A percentile compares a stretch with the other conserved stretches of the same genome.
Evolutionary conservation across 2,888 invertebrate genomes (phyloP).

Genomic region (Eudemis profundana): DNA sequence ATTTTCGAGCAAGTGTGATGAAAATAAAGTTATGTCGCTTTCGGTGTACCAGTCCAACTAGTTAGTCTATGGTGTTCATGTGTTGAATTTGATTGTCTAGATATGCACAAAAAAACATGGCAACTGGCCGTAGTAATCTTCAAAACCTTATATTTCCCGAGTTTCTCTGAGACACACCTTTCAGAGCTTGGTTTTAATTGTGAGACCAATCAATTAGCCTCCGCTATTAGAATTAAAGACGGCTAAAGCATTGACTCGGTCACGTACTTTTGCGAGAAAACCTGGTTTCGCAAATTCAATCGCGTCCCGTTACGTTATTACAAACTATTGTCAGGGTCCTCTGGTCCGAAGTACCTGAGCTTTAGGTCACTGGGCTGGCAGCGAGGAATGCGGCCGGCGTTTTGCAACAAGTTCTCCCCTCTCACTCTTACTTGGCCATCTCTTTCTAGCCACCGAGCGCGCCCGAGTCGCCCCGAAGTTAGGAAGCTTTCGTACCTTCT

Average conservation of each 20-base stretch:
- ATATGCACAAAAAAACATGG: no score
- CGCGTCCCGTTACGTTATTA: conserved; percentile 33
- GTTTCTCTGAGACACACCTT: neutral
- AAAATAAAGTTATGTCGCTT: no score
- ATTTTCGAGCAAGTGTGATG: no score
- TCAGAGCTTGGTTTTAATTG: neutral
- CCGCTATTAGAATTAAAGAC: neutral
- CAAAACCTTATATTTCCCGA: neutral
- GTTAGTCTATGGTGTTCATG: no score
- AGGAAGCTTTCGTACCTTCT: conserved; percentile 58
- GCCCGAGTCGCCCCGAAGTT: conserved; percentile 54
- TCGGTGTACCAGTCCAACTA: no score
- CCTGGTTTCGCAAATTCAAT: conserved; percentile 22
- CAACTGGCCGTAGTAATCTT: no score
- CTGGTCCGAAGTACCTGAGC: conserved; percentile 56
- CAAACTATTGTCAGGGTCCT: conserved; percentile 40
- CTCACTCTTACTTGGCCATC: conserved; percentile 54
- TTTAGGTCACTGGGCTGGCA: conserved; percentile 82
- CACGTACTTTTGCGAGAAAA: neutral
- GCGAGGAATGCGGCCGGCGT: conserved; percentile 75
- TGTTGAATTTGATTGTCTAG: no score
- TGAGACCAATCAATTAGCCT: neutral
- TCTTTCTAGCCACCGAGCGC: conserved; percentile 49
- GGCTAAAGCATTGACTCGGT: neutral
- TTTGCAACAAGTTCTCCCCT: conserved; percentile 80